Evolutionary conservation across 2,888 invertebrate genomes (phyloP).

Genomic region (Penaeus monodon): DNA sequence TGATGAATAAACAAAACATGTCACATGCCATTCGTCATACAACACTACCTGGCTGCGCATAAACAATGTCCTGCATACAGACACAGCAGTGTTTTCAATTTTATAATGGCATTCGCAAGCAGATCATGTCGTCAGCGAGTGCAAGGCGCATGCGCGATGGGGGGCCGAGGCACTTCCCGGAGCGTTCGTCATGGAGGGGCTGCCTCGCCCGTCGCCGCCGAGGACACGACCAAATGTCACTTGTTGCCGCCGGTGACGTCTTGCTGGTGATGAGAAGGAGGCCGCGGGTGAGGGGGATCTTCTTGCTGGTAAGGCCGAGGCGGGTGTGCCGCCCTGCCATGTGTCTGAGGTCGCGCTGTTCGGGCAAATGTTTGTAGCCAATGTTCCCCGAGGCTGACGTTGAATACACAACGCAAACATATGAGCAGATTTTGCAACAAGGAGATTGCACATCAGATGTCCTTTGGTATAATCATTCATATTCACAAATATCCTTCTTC

Average conservation of each 20-base stretch:
- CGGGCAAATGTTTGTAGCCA: background rate
- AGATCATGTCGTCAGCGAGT: no score
- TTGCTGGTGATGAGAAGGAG: background rate
- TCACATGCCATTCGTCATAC: no score
- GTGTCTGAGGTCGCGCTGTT: background rate
- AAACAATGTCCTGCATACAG: no score
- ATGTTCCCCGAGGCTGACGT: no score
- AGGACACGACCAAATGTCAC: conserved; percentile 51
- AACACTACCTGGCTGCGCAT: background rate
- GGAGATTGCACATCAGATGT: no score
- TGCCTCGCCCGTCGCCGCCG: conserved; percentile 28
- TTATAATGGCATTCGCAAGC: no score
- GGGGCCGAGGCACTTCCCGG: background rate
- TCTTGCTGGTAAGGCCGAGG: background rate
- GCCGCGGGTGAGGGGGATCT: background rate
- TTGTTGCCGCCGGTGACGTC: conserved; percentile 30
- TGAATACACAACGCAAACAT: no score
- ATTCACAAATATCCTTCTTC: no score
- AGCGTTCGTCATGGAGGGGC: conserved; percentile 10
- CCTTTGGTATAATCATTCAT: no score
- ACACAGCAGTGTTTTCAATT: no score
- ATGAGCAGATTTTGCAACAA: no score
- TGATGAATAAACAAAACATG: no score
- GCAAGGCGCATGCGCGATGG: background rate
- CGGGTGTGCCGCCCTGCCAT: background rate